Evolutionary conservation across 2,888 invertebrate species (phyloP).

Genomic region (Tridacna crocea): DNA sequence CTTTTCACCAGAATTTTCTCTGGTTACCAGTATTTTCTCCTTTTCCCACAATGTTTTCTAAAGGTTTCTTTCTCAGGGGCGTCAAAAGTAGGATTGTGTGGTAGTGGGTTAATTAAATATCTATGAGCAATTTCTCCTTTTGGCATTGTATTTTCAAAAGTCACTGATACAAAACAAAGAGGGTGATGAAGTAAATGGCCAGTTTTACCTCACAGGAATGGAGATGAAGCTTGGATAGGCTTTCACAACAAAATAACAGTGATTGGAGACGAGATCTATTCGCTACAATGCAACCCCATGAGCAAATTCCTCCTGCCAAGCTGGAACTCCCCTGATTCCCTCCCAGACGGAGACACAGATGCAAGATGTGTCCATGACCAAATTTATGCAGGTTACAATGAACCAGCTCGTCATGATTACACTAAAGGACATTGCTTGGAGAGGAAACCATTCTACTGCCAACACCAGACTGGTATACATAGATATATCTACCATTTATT

Average conservation of each 20-base stretch:
- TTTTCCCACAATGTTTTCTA: too few species aligned
- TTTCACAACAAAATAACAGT: not conserved
- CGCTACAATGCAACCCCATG: not conserved
- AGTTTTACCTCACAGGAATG: not conserved
- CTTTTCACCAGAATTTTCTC: too few species aligned
- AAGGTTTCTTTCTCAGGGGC: too few species aligned
- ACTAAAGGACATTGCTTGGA: not conserved
- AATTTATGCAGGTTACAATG: not conserved
- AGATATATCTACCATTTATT: not conserved
- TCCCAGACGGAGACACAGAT: not conserved
- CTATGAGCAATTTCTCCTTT: too few species aligned
- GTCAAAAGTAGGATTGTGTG: too few species aligned
- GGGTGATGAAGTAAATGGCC: too few species aligned
- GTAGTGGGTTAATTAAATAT: too few species aligned
- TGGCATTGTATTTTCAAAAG: too few species aligned
- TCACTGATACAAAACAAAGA: too few species aligned
- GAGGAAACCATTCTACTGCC: not conserved
- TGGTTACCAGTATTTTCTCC: too few species aligned
- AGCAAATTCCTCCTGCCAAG: not conserved
- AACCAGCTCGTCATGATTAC: not conserved
- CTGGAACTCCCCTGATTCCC: not conserved
- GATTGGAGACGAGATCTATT: not conserved
- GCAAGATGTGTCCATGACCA: not conserved
- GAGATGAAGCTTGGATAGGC: not conserved
- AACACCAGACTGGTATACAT: not conserved